Evolutionary conservation across 2,113 vertebrate genomes (phyloP).

Genomic region (Aspiorhynchus laticeps): DNA sequence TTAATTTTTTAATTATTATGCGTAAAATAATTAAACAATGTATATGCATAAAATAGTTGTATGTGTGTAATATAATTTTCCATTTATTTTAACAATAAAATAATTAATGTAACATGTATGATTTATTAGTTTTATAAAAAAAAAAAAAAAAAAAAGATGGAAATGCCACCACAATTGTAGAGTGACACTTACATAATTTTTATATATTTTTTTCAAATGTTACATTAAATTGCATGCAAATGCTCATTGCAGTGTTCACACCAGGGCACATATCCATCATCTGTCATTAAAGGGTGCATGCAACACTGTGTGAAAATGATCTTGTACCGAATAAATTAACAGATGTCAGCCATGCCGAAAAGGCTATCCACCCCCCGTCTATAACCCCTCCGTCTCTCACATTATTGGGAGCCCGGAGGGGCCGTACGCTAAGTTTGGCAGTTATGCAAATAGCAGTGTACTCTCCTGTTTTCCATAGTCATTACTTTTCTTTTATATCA

Average conservation of each 20-base stretch:
- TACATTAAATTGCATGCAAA: constrained; percentile 8
- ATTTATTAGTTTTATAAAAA: neutral
- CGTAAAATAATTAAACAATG: too few species aligned
- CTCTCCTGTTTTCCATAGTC: constrained; percentile 1
- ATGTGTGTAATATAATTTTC: too few species aligned
- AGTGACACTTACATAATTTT: neutral
- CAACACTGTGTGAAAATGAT: neutral
- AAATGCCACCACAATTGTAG: neutral
- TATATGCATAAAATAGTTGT: too few species aligned
- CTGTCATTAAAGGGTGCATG: constrained; percentile 16
- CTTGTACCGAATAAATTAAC: constrained; percentile 2
- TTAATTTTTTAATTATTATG: too few species aligned
- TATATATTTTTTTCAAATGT: neutral
- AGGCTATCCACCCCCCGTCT: neutral
- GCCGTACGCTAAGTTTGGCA: neutral
- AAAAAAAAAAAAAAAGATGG: neutral
- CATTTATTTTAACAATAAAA: too few species aligned
- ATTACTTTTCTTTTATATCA: neutral
- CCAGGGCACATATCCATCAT: neutral
- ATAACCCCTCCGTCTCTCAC: neutral
- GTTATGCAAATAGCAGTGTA: constrained; percentile 10
- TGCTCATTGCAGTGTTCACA: neutral
- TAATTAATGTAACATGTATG: neutral
- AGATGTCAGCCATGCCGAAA: neutral
- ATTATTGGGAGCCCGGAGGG: neutral